Evolutionary conservation across 2,113 vertebrate species (phyloP).

Genomic region (Pterocles orientalis): DNA sequence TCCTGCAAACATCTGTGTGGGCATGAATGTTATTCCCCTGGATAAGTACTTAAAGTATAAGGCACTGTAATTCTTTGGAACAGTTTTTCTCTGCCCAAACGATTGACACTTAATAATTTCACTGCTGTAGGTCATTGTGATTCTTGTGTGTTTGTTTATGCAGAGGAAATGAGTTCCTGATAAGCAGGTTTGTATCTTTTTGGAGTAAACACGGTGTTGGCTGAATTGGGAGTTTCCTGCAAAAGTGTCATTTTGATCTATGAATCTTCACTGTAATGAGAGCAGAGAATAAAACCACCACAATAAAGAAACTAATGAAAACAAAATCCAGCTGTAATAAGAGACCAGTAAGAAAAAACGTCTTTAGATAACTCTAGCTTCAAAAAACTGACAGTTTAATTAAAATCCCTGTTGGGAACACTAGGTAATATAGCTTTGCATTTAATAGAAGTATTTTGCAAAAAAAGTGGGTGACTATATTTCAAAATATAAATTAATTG

Average conservation of each 20-base stretch:
- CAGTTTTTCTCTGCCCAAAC: not conserved
- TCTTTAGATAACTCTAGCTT: slow-evolving; percentile 43
- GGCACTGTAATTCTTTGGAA: not conserved
- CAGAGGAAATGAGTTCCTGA: slow-evolving; percentile 11
- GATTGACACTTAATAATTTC: not conserved
- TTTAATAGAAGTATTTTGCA: slow-evolving; percentile 44
- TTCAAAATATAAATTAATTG: slow-evolving; percentile 42
- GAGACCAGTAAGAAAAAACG: slow-evolving; percentile 16
- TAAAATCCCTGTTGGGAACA: slow-evolving; percentile 55
- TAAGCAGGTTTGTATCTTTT: slow-evolving; percentile 6
- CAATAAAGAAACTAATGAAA: slow-evolving; percentile 58
- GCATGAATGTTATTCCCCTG: not conserved
- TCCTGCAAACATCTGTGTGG: not conserved
- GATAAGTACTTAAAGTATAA: not conserved
- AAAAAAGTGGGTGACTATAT: slow-evolving; percentile 18
- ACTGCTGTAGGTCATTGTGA: not conserved
- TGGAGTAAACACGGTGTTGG: not conserved
- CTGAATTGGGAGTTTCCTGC: slow-evolving; percentile 1
- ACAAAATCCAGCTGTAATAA: slow-evolving; percentile 67
- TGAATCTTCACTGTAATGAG: slow-evolving; percentile 22
- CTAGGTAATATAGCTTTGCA: slow-evolving; percentile 30
- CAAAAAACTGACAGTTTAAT: slow-evolving; percentile 68
- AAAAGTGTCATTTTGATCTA: slow-evolving; percentile 53
- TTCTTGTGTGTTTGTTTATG: not conserved
- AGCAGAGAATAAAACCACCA: slow-evolving; percentile 60